These are phyloP conservation scores for Palythoa heliodiscus DNA, from an alignment of 92 coral and sea anemone genomes.

Conservation along the genomic window DNA sequence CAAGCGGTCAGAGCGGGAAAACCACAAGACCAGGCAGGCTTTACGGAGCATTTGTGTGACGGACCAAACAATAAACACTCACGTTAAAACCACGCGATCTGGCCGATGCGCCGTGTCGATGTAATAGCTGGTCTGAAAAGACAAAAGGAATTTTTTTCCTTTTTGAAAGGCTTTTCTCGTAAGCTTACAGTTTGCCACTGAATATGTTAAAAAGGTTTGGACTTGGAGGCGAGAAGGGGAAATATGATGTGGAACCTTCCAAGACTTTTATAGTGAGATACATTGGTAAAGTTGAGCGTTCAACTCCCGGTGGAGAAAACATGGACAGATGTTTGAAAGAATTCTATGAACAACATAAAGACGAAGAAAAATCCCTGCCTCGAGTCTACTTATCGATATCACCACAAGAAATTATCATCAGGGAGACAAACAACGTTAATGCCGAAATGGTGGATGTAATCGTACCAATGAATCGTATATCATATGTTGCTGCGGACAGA, in stretches of 20 bases:
- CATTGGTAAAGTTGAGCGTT: conserved; percentile 70
- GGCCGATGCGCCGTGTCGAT: not conserved
- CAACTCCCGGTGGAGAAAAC: conserved; percentile 74
- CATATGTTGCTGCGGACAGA: conserved; percentile 83
- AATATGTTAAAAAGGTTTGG: conserved; percentile 55
- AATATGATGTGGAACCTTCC: conserved; percentile 68
- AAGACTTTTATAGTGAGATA: conserved; percentile 80
- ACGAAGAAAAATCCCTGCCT: conserved; percentile 51
- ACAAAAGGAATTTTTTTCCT: conserved; percentile 1
- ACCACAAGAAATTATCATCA: conserved; percentile 57
- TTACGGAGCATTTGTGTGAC: conserved; percentile 6
- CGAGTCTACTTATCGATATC: conserved; percentile 72
- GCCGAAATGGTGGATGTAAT: conserved; percentile 54
- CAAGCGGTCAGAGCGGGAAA: conserved; percentile 8
- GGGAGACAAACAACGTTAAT: conserved; percentile 48
- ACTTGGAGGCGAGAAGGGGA: conserved; percentile 59
- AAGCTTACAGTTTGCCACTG: not conserved
- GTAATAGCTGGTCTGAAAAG: not conserved
- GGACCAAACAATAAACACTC: not conserved
- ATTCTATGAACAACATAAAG: conserved; percentile 59
- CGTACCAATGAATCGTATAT: conserved; percentile 70
- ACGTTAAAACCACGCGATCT: not conserved
- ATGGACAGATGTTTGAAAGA: conserved; percentile 65
- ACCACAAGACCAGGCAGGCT: not conserved
- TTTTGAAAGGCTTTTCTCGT: not conserved